Conservation (phyloP, 2,113 vertebrate species). For the Pollachius pollachius region DNA sequence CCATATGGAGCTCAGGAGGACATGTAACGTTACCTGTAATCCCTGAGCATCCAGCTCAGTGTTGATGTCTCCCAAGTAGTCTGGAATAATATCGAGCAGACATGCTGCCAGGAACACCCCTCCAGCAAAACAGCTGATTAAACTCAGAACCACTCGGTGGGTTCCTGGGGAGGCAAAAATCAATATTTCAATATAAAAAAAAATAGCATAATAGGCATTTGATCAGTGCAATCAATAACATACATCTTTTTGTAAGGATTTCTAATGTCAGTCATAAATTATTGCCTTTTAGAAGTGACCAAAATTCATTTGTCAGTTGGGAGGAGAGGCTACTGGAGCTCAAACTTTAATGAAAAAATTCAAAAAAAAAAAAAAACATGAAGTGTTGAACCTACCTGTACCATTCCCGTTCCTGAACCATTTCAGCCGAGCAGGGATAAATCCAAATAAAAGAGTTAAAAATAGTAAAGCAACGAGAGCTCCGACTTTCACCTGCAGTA, state of each 20-base stretch:
- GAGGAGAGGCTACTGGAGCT: too few species aligned
- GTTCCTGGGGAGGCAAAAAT: slow-evolving; percentile 46
- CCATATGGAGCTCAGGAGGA: background rate
- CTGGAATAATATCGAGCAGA: slow-evolving; percentile 82
- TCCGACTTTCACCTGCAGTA: slow-evolving; percentile 73
- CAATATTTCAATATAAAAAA: background rate
- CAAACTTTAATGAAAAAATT: too few species aligned
- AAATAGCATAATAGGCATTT: background rate
- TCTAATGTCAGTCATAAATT: too few species aligned
- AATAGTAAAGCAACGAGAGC: slow-evolving; percentile 70
- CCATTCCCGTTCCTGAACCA: slow-evolving; percentile 70
- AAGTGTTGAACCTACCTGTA: slow-evolving; percentile 59
- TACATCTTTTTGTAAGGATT: too few species aligned
- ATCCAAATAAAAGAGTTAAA: slow-evolving; percentile 73
- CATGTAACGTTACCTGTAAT: slow-evolving; percentile 53
- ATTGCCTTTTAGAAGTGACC: too few species aligned
- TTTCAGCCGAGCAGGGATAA: slow-evolving; percentile 71
- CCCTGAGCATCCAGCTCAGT: slow-evolving; percentile 47
- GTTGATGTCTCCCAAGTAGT: slow-evolving; percentile 77
- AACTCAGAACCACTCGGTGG: slow-evolving; percentile 65
- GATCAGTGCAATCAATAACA: too few species aligned
- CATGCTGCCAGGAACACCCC: slow-evolving; percentile 82
- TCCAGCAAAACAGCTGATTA: slow-evolving; percentile 81
- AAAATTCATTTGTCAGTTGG: too few species aligned
- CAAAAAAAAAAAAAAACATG: too few species aligned